Evolutionary conservation across 2,797 vertebrate species (phyloP).

Genomic region (Myripristis jacobus): DNA sequence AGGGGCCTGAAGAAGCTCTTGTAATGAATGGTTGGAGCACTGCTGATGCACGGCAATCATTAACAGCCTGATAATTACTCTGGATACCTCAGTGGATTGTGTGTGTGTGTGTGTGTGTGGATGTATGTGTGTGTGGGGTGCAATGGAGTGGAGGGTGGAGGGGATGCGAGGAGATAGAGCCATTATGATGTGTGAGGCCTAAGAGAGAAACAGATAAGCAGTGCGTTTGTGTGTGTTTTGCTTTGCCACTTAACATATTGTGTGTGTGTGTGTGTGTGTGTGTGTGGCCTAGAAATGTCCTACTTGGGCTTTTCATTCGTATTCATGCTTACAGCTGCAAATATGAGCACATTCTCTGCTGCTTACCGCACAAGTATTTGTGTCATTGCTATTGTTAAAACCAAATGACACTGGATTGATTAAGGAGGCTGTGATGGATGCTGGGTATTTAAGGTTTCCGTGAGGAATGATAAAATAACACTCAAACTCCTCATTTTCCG

Average conservation of each 20-base stretch:
- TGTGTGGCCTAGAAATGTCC: constrained; percentile 72
- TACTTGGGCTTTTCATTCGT: constrained; percentile 57
- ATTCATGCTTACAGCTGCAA: constrained; percentile 67
- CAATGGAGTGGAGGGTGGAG: no score
- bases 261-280: constrained; percentile 37
- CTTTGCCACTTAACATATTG: constrained; percentile 60
- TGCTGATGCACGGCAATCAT: constrained; percentile 89
- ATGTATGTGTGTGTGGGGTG: constrained; percentile 36
- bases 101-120: constrained; percentile 25
- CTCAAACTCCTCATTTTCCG: constrained; percentile 14
- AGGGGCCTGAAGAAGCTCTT: constrained; percentile 86
- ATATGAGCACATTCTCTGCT: constrained; percentile 48
- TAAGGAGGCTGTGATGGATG: constrained; percentile 49
- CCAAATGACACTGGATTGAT: constrained; percentile 40
- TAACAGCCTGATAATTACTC: constrained; percentile 93
- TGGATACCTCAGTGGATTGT: constrained; percentile 85
- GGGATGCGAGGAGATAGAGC: no score
- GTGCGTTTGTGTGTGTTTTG: constrained; percentile 61
- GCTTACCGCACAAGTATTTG: constrained; percentile 51
- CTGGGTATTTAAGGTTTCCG: constrained; percentile 33
- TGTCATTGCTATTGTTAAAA: constrained; percentile 41
- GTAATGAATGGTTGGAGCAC: constrained; percentile 89
- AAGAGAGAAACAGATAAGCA: constrained; percentile 73
- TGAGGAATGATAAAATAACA: constrained; percentile 10
- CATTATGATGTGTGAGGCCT: constrained; percentile 75